A percentile compares a stretch with the other conserved stretches of the same genome.
These are phyloP conservation scores for Pterostichus niger DNA, from an alignment of 2,888 invertebrate genomes.

Conservation along the genomic window DNA sequence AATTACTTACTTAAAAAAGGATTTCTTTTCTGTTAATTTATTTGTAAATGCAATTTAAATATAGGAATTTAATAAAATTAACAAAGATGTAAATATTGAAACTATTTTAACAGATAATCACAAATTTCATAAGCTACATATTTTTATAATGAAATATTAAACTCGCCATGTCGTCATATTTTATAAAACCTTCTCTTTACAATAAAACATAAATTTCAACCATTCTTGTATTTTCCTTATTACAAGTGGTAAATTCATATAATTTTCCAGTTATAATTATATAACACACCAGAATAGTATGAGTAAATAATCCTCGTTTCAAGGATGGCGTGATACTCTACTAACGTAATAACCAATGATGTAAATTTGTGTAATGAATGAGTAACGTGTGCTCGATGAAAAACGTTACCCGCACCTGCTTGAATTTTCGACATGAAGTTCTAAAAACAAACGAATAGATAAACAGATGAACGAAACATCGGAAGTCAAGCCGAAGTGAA, in stretches of 20 bases:
- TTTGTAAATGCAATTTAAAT: no score
- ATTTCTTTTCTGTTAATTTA: no score
- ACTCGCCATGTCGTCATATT: no score
- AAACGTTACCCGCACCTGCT: conserved; percentile 1
- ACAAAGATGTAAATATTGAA: no score
- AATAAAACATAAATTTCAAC: neutral
- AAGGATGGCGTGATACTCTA: conserved; percentile 13
- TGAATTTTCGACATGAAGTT: conserved; percentile 22
- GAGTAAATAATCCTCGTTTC: conserved; percentile 13
- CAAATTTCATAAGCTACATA: no score
- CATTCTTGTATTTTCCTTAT: neutral
- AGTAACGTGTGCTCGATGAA: conserved; percentile 5
- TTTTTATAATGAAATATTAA: no score
- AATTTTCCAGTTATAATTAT: neutral
- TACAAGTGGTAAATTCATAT: neutral
- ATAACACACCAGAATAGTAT: neutral
- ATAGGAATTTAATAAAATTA: no score
- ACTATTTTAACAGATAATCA: no score
- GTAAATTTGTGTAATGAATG: conserved; percentile 16
- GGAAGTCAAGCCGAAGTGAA: neutral
- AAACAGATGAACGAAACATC: conserved; percentile 10
- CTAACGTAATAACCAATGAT: neutral
- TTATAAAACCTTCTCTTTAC: no score
- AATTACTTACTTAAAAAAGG: no score
- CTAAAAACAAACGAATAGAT: conserved; percentile 3